Evolutionary conservation across 2,113 vertebrate species (phyloP).

Genomic region (Syrmaticus mikado): DNA sequence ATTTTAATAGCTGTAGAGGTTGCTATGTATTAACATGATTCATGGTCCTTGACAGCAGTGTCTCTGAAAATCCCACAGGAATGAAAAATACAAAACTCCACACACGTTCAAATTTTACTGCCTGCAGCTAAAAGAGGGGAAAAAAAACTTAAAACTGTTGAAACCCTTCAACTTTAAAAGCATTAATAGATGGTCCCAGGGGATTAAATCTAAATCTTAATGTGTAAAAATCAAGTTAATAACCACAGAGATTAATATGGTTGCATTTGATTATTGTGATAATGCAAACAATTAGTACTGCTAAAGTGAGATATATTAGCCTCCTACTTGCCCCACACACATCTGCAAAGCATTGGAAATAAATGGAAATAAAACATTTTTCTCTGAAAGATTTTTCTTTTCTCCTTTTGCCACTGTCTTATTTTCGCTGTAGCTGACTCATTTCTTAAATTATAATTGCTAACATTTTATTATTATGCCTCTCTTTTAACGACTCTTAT

Average conservation of each 20-base stretch:
- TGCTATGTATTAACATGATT: slow-evolving; percentile 88
- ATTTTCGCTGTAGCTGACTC: slow-evolving; percentile 71
- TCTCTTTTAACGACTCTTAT: slow-evolving; percentile 44
- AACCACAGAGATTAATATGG: slow-evolving; percentile 87
- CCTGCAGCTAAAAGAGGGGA: slow-evolving; percentile 86
- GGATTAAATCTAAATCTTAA: slow-evolving; percentile 88
- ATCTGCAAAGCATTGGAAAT: slow-evolving; percentile 75
- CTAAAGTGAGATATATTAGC: slow-evolving; percentile 82
- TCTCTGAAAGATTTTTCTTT: slow-evolving; percentile 50
- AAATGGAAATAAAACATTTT: slow-evolving; percentile 77
- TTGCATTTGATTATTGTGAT: slow-evolving; percentile 87
- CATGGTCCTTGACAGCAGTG: slow-evolving; percentile 88
- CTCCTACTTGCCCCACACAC: slow-evolving; percentile 79
- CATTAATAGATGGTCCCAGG: slow-evolving; percentile 85
- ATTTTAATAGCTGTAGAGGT: slow-evolving; percentile 89
- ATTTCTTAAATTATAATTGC: slow-evolving; percentile 72
- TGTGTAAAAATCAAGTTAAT: slow-evolving; percentile 88
- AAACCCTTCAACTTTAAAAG: slow-evolving; percentile 90
- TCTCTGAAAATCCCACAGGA: slow-evolving; percentile 86
- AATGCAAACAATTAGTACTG: slow-evolving; percentile 87
- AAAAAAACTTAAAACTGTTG: slow-evolving; percentile 83
- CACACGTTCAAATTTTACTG: slow-evolving; percentile 87
- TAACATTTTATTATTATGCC: slow-evolving; percentile 48
- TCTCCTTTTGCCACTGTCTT: slow-evolving; percentile 72
- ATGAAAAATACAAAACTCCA: slow-evolving; percentile 86